Conservation (phyloP, 2,888 invertebrate species). For the Melangyna quadrimaculata region DNA sequence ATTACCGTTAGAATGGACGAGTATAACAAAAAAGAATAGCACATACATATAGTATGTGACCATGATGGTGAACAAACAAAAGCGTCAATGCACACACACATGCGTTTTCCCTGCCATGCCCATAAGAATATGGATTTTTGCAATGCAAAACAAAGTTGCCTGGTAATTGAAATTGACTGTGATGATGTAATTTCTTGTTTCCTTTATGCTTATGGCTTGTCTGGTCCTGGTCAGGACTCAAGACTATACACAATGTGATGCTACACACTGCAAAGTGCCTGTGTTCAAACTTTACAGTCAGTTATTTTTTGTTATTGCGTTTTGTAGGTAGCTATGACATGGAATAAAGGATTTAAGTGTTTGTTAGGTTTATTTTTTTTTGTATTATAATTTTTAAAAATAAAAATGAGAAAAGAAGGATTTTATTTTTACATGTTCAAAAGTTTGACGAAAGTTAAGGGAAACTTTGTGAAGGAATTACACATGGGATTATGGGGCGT, state of each 20-base stretch:
- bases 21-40: constrained; percentile 11
- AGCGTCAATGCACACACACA: constrained; percentile 1
- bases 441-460: constrained; percentile 23
- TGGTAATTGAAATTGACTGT: constrained; percentile 71
- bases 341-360: constrained; percentile 56
- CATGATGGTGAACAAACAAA: not conserved
- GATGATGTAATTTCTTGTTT: constrained; percentile 69
- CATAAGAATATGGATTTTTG: constrained; percentile 40
- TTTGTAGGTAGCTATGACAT: no score
- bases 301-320: constrained; percentile 28
- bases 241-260: constrained; percentile 8
- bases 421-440: not conserved
- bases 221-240: constrained; percentile 3
- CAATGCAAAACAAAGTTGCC: constrained; percentile 62
- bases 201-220: constrained; percentile 13
- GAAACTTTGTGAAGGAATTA: constrained; percentile 22
- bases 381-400: not conserved
- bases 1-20: constrained; percentile 1
- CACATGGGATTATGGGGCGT: constrained; percentile 38
- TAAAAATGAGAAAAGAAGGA: not conserved
- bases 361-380: constrained; percentile 7
- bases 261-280: constrained; percentile 11
- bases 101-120: no score
- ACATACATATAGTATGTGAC: constrained; percentile 21
- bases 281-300: constrained; percentile 33